Base-by-base conservation (phyloP, 2,888 invertebrate genomes). In the Encarsia formosa region DNA sequence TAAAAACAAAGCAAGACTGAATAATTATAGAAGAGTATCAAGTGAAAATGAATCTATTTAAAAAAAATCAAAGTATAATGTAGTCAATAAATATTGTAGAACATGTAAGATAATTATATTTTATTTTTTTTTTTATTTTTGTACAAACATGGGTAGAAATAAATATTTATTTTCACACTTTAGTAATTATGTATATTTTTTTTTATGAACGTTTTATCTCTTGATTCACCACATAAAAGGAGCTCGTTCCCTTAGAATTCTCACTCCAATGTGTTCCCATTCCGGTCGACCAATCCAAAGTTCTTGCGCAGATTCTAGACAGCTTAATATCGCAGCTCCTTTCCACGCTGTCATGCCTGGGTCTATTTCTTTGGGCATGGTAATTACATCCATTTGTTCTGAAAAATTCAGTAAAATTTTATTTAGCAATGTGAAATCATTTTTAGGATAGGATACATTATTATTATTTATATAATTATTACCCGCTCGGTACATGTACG, bases 271-370 rank as follows among this genome's bases (percentile, higher is more conserved):
- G 60, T 86, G 87, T 61, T 84, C 83, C 94, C 95, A 96, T 73
- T 96, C 95, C 24, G 77, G 77, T 53, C 85, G 83, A 49, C 83
- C 82, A 35, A 96, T 92, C 95, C 96, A 96, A 8, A 96, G 74
- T 69, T 96, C 96, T 57, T 91, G 88, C 0, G 93, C 91, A 0
- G 94, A 91, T 70, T 96, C 96, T 52, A 96, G 75, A 63, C 93
- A 92, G 0, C 93, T 91, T 82, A 96, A 84, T 9, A 96, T 89
- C 0, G 93, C 88, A 1, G 94, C 95, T 0, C 96, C 96, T 72
- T 95, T 95, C 96, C 96, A 96, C 0, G 88, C 83, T 0, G 91
- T 89, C 77, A 90, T 86, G 2, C 88, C 85, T 0, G 93, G 88
- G 73, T 95, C 94, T 79, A 93, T 88, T 65, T 95, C 95, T 73